Evolutionary conservation across 2,888 invertebrate species (phyloP).

Genomic region (Apomyelois bistriatella): DNA sequence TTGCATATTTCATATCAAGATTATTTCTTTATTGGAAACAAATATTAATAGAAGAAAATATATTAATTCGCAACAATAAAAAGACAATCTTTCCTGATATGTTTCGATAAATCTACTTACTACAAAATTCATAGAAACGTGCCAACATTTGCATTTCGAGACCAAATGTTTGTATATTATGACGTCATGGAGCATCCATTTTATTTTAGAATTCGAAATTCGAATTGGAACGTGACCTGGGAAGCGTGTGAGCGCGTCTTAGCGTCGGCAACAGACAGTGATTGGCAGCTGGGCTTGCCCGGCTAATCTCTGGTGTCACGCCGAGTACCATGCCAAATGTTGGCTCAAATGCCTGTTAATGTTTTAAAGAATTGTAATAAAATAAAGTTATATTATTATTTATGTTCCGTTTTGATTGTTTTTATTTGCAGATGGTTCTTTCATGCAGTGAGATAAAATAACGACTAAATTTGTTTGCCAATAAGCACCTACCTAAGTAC

Average conservation of each 20-base stretch:
- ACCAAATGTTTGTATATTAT: conserved; percentile 8
- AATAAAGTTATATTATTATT: background rate
- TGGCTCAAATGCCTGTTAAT: background rate
- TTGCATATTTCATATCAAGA: background rate
- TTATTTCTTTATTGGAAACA: background rate
- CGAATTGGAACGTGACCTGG: conserved; percentile 29
- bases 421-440: no score
- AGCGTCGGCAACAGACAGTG: conserved; percentile 39
- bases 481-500: no score
- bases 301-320: conserved; percentile 55
- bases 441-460: no score
- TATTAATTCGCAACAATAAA: background rate
- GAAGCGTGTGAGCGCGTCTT: conserved; percentile 33
- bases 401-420: no score
- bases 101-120: background rate
- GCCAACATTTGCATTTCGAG: background rate
- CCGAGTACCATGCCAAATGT: background rate
- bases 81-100: background rate
- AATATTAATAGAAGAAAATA: background rate
- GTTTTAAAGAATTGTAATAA: no score
- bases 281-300: conserved; percentile 52
- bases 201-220: conserved; percentile 33
- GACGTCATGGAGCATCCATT: conserved; percentile 23
- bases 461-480: no score
- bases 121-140: background rate